Percentiles rank a stretch among this genome's conserved stretches.
These are phyloP conservation scores for Ochotona curzoniae DNA, from an alignment of 2,113 vertebrate genomes.

Conservation along the genomic window DNA sequence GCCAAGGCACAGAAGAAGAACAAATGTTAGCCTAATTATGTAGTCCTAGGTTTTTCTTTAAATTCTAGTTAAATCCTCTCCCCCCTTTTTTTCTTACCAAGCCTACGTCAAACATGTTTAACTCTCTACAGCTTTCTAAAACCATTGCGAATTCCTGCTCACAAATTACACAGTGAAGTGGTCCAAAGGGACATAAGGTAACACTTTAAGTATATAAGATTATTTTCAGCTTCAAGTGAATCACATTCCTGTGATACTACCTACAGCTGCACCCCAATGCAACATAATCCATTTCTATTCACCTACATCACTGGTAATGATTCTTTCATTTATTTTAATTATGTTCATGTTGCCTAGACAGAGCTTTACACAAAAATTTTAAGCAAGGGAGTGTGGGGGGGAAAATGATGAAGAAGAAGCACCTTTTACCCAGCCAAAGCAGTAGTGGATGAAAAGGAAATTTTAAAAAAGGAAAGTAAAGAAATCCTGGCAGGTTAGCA, in stretches of 20 bases:
- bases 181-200: slow-evolving; percentile 40
- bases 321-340: slow-evolving; percentile 24
- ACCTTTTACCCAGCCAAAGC: slow-evolving; percentile 57
- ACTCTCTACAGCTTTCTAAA: not conserved
- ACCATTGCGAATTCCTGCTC: slow-evolving; percentile 29
- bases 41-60: slow-evolving; percentile 46
- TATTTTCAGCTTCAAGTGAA: slow-evolving; percentile 45
- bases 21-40: not conserved
- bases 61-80: slow-evolving; percentile 49
- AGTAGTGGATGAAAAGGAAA: slow-evolving; percentile 50
- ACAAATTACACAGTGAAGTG: not conserved
- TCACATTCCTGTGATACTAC: not conserved
- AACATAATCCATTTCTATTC: slow-evolving; percentile 9
- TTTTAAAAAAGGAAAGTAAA: slow-evolving; percentile 60
- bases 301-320: not conserved
- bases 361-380: not conserved
- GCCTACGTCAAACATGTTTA: slow-evolving; percentile 14
- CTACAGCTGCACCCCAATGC: not conserved
- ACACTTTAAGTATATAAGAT: not conserved
- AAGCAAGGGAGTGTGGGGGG: not conserved
- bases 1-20: not conserved
- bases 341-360: slow-evolving; percentile 53
- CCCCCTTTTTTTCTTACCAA: slow-evolving; percentile 35
- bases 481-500: slow-evolving; percentile 59
- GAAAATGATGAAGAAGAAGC: not conserved